A percentile compares a stretch with the other conserved stretches of the same genome.
Evolutionary conservation across 2,888 invertebrate species (phyloP).

Genomic region (Pelosia muscerda): DNA sequence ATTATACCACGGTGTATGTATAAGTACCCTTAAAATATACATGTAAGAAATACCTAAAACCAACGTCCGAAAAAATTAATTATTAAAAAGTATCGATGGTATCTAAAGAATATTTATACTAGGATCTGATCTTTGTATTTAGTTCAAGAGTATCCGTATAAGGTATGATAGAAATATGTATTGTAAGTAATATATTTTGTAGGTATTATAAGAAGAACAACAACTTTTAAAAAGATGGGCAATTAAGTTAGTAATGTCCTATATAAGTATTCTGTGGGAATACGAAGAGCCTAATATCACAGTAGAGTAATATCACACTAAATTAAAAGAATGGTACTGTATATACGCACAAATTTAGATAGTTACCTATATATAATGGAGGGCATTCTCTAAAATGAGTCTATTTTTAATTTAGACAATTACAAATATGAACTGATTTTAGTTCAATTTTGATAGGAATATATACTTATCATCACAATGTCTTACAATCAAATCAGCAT

Average conservation of each 20-base stretch:
- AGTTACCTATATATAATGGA: too few relatives aligned
- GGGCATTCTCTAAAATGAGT: background rate
- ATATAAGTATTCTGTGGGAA: too few relatives aligned
- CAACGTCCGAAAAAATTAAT: too few relatives aligned
- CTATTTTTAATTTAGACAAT: background rate
- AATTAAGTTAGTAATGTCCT: background rate
- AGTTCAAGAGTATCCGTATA: background rate
- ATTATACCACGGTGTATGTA: background rate
- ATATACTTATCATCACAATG: background rate
- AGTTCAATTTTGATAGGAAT: background rate
- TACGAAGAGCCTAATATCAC: conserved; percentile 4
- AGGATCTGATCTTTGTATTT: conserved; percentile 2
- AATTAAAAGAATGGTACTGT: background rate
- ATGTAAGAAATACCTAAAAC: too few relatives aligned
- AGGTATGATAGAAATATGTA: background rate
- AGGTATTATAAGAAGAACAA: background rate
- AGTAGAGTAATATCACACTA: background rate
- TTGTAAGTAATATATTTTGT: background rate
- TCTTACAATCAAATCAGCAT: background rate
- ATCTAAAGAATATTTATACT: background rate
- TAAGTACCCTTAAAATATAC: too few relatives aligned
- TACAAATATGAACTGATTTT: background rate
- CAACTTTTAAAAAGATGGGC: background rate
- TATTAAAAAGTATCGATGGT: too few relatives aligned
- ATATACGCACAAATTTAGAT: background rate